Percentiles rank a stretch among this genome's conserved stretches.
phyloP scores from a whole-genome alignment of 2,113 vertebrate species.

The Prionailurus viverrinus region DNA sequence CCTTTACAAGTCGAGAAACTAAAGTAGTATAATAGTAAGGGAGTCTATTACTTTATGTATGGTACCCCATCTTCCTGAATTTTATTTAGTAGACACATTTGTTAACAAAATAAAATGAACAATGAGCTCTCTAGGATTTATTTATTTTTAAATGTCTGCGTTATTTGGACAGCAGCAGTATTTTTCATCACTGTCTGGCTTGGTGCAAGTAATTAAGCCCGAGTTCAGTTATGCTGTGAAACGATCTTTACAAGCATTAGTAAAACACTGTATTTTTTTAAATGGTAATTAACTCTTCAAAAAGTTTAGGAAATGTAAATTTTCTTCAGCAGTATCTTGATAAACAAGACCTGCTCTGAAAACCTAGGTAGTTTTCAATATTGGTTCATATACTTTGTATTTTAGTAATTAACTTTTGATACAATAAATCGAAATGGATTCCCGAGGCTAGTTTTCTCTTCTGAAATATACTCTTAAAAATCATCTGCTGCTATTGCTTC shows the following conservation, averaged over 20 bases:
- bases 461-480: not conserved
- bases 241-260: not conserved
- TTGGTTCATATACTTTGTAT: not conserved
- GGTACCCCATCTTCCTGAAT: not conserved
- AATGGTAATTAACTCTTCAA: not conserved
- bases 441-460: not conserved
- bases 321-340: not conserved
- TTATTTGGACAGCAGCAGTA: not conserved
- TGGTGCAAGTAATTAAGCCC: not conserved
- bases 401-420: not conserved
- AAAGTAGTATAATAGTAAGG: not conserved
- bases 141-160: not conserved
- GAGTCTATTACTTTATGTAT: not conserved
- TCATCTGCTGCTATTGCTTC: not conserved
- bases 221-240: not conserved
- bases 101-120: not conserved
- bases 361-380: not conserved
- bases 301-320: not conserved
- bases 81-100: not conserved
- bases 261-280: not conserved
- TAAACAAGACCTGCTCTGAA: not conserved
- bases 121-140: not conserved
- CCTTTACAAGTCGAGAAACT: not conserved
- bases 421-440: not conserved
- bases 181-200: not conserved